Conservation (phyloP, 2,797 vertebrate genomes). For the Amniataba percoides region DNA sequence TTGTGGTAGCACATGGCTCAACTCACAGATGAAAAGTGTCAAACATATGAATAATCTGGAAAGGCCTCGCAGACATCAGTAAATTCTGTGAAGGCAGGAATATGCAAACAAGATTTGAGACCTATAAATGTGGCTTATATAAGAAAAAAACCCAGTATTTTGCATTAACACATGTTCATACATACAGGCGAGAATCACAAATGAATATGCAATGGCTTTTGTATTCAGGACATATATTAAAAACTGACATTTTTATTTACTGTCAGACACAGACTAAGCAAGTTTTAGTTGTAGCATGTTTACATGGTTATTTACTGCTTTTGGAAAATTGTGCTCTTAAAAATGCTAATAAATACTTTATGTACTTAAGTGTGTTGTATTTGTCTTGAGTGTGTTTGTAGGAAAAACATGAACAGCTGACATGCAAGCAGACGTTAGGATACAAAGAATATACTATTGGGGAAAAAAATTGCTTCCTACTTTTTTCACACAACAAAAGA, state of each 20-base stretch:
- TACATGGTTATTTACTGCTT: background rate
- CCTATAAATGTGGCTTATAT: background rate
- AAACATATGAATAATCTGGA: background rate
- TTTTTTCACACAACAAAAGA: conserved; percentile 28
- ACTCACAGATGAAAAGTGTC: conserved; percentile 3
- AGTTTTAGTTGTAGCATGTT: background rate
- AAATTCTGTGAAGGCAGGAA: background rate
- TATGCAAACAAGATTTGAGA: background rate
- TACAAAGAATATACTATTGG: conserved; percentile 6
- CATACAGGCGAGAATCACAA: background rate
- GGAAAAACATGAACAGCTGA: conserved; percentile 1
- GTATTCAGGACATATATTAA: background rate
- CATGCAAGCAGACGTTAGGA: background rate
- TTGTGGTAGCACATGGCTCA: background rate
- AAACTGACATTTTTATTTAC: background rate
- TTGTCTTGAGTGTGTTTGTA: conserved; percentile 10
- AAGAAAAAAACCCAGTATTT: background rate
- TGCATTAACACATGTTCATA: background rate
- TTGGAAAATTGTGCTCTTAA: conserved; percentile 14
- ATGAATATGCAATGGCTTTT: conserved; percentile 17
- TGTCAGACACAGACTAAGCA: background rate
- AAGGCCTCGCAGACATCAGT: background rate
- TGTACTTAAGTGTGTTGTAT: background rate
- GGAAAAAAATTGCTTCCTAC: conserved; percentile 1
- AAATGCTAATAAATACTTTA: conserved; percentile 5